Evolutionary conservation across 2,888 invertebrate genomes (phyloP), one percentile per base, ranked within the genome.

Genomic region (Scaeva pyrastri): DNA sequence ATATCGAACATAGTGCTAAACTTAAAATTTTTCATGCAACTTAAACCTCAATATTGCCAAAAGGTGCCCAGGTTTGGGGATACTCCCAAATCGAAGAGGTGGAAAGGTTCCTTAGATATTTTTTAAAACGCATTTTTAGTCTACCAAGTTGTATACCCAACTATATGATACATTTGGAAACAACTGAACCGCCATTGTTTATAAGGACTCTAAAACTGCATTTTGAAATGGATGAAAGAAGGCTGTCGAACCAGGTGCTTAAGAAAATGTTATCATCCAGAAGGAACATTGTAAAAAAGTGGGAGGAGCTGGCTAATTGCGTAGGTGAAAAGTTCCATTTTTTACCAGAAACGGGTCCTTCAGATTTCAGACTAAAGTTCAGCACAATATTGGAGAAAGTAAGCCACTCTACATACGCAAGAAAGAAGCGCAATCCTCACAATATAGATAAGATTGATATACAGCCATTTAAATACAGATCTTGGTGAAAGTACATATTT

Each of bases 91-190:
- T n/a, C 14, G 43, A 43, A 2, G 43, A 43, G 43, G 23, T 43
- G 14, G 23, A 43, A 62, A 62, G 6, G 43, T 62, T 62, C 21
- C 41, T 62, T 12, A 43, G 43, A 10, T 62, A 62, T 23, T 62
- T 43, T 43, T 62, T 43, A 62, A 62, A 62, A 23, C 62, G 62
- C 62, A 62, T 62, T 62, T 43, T 62, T 62, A 21, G 43, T 23
- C 23, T 62, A 4, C 62, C 62, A 43, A 26, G n/a, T n/a, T n/a
- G n/a, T n/a, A n/a, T n/a, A n/a, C n/a, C n/a, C n/a, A n/a, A n/a
- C n/a, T n/a, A n/a, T n/a, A n/a, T n/a, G n/a, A n/a, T n/a, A n/a
- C n/a, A 16, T 11, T 41, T 60, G 60, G 19, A 60, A 23, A 19
- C 39, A n/a, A 60, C 31, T 16, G 56, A 31, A 21, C 56, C 36